Evolutionary conservation across 2,888 invertebrate species (phyloP), one percentile per base, ranked within the genome.

Genomic region (Geotrupes spiniger): DNA sequence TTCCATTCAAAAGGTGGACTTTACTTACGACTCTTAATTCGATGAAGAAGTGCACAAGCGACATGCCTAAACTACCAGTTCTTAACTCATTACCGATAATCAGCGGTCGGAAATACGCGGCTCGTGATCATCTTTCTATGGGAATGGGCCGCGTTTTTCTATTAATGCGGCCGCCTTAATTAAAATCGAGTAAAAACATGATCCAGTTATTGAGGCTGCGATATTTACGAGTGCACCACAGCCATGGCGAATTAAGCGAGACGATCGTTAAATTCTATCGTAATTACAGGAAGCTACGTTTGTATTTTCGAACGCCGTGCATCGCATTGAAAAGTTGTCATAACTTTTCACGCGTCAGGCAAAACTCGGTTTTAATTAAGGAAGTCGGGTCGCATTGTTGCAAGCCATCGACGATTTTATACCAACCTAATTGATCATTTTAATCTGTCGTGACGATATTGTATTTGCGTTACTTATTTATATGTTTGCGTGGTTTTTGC

Each of bases 231-330:
- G 45, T 47, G 44, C 46, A 45, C 49, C 43, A 46, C 43, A 49
- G 33, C 44, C 33, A 53, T 56, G 54, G 54, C 54, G 58, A 51
- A 57, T 58, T 54, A 51, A 46, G 45, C 43, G 45, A 51, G 51
- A 52, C 51, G 49, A 49, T 53, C 56, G 51, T 57, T 59, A 59
- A 57, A 54, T 48, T 54, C 43, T 48, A 33, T 42, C 29, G 55
- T 57, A 56, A 59, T 59, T 59, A 44, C 54, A 58, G 55, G 59
- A 59, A 57, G 57, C 48, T 47, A 46, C 50, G 49, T 50, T 54
- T 44, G 48, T 54, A 54, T 52, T 47, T 56, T 47, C 44, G 42
- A 51, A 47, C 46, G 29, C 14, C 46, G 46, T 38, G 38, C 14
- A n/a, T n/a, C 29, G 16, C 28, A 26, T 45, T 38, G 44, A 49